Base-by-base conservation (phyloP, 2,888 invertebrate species). In the Teleogryllus oceanicus region DNA sequence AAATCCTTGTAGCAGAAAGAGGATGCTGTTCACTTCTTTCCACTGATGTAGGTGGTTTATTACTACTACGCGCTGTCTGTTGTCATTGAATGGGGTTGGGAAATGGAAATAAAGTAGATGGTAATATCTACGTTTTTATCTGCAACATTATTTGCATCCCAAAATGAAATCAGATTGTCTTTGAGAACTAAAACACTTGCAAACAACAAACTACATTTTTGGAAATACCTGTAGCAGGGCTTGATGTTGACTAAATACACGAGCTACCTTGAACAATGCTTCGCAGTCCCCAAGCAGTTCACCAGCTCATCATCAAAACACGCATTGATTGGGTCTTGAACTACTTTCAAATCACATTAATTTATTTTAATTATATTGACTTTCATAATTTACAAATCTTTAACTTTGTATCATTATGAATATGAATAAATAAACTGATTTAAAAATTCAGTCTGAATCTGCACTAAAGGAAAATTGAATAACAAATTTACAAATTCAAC, bases 251-350 rank as follows among this genome's bases (percentile, higher is more conserved):
- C n/a, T 80, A 80, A 16, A 81, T 83, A 80, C 80, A 11, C 82
- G 83, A 80, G 84, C 80, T 78, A 83, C 77, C 74, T 82, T 83
- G 84, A 83, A 18, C 81, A 74, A 82, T 81, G 49, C 83, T 83
- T 51, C 84, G 86, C 79, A 83, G 88, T 85, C 83, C 93, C 92
- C 81, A 94, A 88, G 86, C 95, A 96, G 84, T 98, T 98, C 0
- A 98, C 98, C 81, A 98, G 89, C 88, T 99, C 98, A 90, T 98
- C 98, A 86, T 98, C 98, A 88, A 98, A 98, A 84, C 97, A 84
- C 96, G 94, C 0, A 87, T 98, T 98, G 84, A 98, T 98, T 2
- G n/a, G 97, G 97, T 81, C 98, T 90, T 50, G 96, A 96, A 16
- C 97, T 97, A 86, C 96, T n/a, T 96, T 85, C 85, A 81, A 37